Conservation (phyloP, 2,797 vertebrate genomes). For the Salarias fasciatus region DNA sequence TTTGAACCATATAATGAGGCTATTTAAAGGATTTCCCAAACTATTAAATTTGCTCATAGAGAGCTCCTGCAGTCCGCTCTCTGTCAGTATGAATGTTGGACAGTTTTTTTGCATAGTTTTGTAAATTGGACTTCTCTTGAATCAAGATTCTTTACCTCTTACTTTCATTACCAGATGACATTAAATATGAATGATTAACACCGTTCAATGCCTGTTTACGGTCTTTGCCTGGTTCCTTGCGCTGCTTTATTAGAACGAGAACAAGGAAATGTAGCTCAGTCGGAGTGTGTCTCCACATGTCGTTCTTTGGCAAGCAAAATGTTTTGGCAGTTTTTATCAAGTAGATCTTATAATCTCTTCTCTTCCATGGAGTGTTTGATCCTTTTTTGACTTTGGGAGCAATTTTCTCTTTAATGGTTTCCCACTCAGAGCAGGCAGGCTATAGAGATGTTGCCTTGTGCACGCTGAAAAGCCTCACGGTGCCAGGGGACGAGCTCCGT, state of each 20-base stretch:
- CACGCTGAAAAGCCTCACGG: conserved; percentile 26
- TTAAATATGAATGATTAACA: not conserved
- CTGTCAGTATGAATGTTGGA: conserved; percentile 55
- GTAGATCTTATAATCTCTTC: conserved; percentile 40
- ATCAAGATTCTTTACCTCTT: conserved; percentile 6
- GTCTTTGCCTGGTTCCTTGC: conserved; percentile 7
- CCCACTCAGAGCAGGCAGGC: conserved; percentile 31
- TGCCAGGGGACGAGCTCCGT: conserved; percentile 49
- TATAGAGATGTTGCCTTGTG: too few species aligned
- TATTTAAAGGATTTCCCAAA: conserved; percentile 41
- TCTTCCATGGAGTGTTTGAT: conserved; percentile 24
- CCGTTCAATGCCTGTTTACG: too few species aligned
- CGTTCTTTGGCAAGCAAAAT: conserved; percentile 31
- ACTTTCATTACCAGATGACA: conserved; percentile 3
- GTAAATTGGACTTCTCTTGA: conserved; percentile 1
- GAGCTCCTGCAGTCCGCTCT: conserved; percentile 36
- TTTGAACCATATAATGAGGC: conserved; percentile 45
- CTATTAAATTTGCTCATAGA: conserved; percentile 28
- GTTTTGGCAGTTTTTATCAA: conserved; percentile 51
- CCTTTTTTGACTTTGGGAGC: conserved; percentile 29
- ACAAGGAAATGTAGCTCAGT: conserved; percentile 12
- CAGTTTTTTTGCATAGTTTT: not conserved
- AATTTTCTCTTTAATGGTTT: conserved; percentile 37
- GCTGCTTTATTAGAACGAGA: conserved; percentile 7
- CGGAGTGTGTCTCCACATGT: conserved; percentile 43